These are phyloP conservation scores for Gadopsis bispinosus DNA, from an alignment of 2,797 vertebrate species.

Conservation along the genomic window DNA sequence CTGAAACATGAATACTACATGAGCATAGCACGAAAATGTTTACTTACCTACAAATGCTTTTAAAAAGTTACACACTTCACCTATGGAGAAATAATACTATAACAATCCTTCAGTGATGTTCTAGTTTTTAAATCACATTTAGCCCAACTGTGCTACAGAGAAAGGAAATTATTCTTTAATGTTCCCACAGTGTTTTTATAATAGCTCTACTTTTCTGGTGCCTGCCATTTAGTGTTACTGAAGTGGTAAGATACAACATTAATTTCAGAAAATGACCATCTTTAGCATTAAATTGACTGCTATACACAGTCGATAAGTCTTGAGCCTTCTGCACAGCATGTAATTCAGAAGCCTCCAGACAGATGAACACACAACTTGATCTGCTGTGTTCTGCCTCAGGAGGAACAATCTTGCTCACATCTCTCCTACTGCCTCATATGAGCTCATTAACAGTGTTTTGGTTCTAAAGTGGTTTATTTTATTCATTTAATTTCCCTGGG, in stretches of 20 bases:
- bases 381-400: conserved; percentile 33
- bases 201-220: neutral
- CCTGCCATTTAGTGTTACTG: conserved; percentile 10
- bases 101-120: neutral
- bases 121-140: neutral
- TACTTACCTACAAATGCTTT: neutral
- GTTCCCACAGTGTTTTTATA: conserved; percentile 16
- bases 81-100: neutral
- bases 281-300: conserved; percentile 44
- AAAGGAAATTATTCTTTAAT: neutral
- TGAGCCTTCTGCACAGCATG: conserved; percentile 22
- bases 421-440: conserved; percentile 22
- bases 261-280: conserved; percentile 39
- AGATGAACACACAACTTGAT: conserved; percentile 35
- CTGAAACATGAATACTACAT: conserved; percentile 36
- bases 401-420: conserved; percentile 38
- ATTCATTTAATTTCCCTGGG: conserved; percentile 29
- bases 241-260: conserved; percentile 28
- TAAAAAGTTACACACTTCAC: neutral
- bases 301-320: conserved; percentile 23
- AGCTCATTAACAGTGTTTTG: conserved; percentile 50
- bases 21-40: conserved; percentile 10
- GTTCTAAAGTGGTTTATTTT: conserved; percentile 35
- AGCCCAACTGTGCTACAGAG: neutral
- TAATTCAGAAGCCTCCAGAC: conserved; percentile 40